A percentile compares a stretch with the other conserved stretches of the same genome.
phyloP scores from a whole-genome alignment of 2,888 invertebrate genomes.

The Siphonodentalium dalli region DNA sequence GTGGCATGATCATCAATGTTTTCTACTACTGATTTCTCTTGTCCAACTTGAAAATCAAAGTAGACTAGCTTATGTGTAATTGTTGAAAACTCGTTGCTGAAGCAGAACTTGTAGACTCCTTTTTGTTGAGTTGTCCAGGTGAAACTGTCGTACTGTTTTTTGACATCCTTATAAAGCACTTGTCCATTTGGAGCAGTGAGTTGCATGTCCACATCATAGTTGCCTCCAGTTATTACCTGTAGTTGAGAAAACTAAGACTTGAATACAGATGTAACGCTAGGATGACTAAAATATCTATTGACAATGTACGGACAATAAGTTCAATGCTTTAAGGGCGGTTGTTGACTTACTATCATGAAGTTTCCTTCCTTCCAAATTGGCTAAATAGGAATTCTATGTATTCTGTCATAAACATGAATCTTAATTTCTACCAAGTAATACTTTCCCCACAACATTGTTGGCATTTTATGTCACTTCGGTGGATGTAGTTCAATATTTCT shows the following conservation, averaged over 20 bases:
- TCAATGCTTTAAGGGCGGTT: no score
- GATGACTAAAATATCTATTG: no score
- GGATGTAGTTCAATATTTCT: no score
- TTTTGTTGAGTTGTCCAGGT: constrained; percentile 67
- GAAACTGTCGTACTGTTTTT: constrained; percentile 94
- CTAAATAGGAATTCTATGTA: no score
- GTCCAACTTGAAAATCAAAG: constrained; percentile 95
- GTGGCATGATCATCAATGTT: constrained; percentile 67
- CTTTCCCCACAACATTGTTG: no score
- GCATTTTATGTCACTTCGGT: no score
- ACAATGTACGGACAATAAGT: no score
- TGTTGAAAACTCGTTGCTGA: constrained; percentile 99
- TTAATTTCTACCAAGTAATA: no score
- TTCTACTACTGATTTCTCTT: constrained; percentile 78
- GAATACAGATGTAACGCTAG: no score
- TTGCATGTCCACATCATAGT: constrained; percentile 95
- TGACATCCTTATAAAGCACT: constrained; percentile 88
- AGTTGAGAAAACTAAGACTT: constrained; percentile 2
- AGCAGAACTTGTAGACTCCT: constrained; percentile 70
- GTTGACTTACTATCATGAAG: no score
- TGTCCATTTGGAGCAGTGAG: constrained; percentile 87
- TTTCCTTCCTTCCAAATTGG: no score
- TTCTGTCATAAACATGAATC: no score
- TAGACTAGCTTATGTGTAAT: constrained; percentile 98
- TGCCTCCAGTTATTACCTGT: constrained; percentile 97